Evolutionary conservation across 2,888 invertebrate species (phyloP).

Genomic region (Tetragonisca angustula): DNA sequence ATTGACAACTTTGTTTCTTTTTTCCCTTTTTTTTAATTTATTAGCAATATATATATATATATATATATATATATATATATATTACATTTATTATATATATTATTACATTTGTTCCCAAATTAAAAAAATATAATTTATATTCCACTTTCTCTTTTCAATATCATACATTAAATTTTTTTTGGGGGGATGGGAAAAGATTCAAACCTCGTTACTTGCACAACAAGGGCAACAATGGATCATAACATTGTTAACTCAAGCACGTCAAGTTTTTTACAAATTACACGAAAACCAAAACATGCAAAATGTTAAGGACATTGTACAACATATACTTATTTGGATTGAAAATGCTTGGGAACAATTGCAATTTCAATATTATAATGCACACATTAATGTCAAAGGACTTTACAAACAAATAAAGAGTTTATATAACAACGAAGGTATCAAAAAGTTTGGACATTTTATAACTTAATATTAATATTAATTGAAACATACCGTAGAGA

Average conservation of each 20-base stretch:
- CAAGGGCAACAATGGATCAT: constrained; percentile 76
- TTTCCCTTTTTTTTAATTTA: background rate
- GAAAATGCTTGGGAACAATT: constrained; percentile 73
- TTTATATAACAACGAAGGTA: constrained; percentile 73
- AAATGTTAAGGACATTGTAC: constrained; percentile 70
- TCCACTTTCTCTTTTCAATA: background rate
- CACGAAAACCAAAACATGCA: constrained; percentile 71
- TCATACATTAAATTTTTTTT: background rate
- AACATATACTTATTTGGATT: constrained; percentile 67
- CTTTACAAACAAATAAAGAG: constrained; percentile 73
- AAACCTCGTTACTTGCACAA: constrained; percentile 72
- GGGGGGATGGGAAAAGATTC: constrained; percentile 72
- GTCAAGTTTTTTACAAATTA: constrained; percentile 69
- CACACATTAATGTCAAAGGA: constrained; percentile 71
- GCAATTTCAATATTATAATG: constrained; percentile 71
- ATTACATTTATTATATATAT: background rate
- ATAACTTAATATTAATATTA: constrained; percentile 45
- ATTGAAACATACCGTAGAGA: background rate
- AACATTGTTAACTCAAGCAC: constrained; percentile 69
- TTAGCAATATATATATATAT: background rate
- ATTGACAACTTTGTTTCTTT: background rate
- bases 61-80: background rate
- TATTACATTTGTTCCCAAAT: background rate
- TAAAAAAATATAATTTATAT: background rate
- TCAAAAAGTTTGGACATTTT: constrained; percentile 9